Evolutionary conservation across 1,140 invertebrate species (phyloP).

Genomic region (Lepidotrigona ventralis): DNA sequence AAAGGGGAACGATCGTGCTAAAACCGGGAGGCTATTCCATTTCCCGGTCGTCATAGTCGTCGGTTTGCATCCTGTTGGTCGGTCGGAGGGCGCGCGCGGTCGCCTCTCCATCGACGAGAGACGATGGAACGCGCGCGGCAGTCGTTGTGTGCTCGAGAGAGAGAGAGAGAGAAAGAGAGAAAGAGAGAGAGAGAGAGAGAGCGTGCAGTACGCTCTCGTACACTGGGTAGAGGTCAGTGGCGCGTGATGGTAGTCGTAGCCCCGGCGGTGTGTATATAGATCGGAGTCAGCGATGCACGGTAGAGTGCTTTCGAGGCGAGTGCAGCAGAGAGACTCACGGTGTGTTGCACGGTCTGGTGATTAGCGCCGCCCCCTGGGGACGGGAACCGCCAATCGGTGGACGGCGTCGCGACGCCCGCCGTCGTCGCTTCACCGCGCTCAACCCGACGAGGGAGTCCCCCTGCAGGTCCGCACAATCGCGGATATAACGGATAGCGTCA

Average conservation of each 20-base stretch:
- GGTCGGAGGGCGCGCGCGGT: conserved; percentile 43
- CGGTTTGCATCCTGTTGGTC: conserved; percentile 66
- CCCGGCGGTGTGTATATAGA: conserved; percentile 49
- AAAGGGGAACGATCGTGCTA: neutral
- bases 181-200: no score
- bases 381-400: conserved; percentile 79
- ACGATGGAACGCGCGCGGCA: conserved; percentile 27
- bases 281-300: conserved; percentile 66
- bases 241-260: conserved; percentile 35
- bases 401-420: conserved; percentile 78
- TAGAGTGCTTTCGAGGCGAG: conserved; percentile 76
- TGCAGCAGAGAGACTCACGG: conserved; percentile 70
- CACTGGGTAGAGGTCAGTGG: conserved; percentile 42
- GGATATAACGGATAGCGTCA: conserved; percentile 78
- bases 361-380: conserved; percentile 80
- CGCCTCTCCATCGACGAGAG: conserved; percentile 10
- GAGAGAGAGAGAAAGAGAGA: no score
- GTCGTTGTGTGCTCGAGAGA: conserved; percentile 9
- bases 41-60: conserved; percentile 63
- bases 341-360: conserved; percentile 78
- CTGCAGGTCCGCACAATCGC: conserved; percentile 74
- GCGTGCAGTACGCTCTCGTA: conserved; percentile 12
- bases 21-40: conserved; percentile 52
- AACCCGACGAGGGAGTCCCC: conserved; percentile 59
- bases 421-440: conserved; percentile 75